Evolutionary conservation across 2,888 invertebrate genomes (phyloP), one percentile per base, ranked within the genome.

Genomic region (Polydrusus pterygomalis): DNA sequence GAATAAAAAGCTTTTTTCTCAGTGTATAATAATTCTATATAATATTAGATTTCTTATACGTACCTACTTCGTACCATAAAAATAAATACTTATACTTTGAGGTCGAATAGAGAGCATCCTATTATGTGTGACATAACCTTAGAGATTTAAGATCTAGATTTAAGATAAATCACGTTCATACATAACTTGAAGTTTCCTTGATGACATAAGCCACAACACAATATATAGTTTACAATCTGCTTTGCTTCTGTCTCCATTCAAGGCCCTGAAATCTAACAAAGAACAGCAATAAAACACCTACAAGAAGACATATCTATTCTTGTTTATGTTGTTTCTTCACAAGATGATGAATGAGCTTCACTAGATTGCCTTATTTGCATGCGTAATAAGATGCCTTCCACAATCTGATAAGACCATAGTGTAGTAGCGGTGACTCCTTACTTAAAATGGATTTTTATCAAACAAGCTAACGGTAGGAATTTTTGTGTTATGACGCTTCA

Each of bases 271-370:
- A 70, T 49, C 30, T 51, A 2, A 47, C 45, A 40, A 30, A 30
- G 17, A 20, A 54, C 70, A 56, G 64, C 63, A 58, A 68, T 69
- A 74, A 74, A 51, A 69, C 74, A 68, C 74, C 68, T 54, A 74
- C 74, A 20, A 20, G 47, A 68, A 18, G 38, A 60, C 74, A 54
- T 69, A 63, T 68, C 68, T 10, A 49, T 25, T 68, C 18, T 49
- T 47, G 9, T 9, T 58, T 60, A 67, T 25, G 62, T 18, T 34
- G 8, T 68, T 51, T 74, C 15, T 62, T 40, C 30, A 49, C 73
- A 38, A 74, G 69, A 69, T 74, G 74, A 74, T 74, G 74, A 74
- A 74, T 74, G 74, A 54, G 69, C 45, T 69, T 47, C 40, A 60
- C 30, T 45, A 58, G 9, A 18, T 38, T 73, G 17, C 67, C 60